Evolutionary conservation across 2,797 vertebrate genomes (phyloP), one percentile per base, ranked within the genome.

Genomic region (Antrozous pallidus): DNA sequence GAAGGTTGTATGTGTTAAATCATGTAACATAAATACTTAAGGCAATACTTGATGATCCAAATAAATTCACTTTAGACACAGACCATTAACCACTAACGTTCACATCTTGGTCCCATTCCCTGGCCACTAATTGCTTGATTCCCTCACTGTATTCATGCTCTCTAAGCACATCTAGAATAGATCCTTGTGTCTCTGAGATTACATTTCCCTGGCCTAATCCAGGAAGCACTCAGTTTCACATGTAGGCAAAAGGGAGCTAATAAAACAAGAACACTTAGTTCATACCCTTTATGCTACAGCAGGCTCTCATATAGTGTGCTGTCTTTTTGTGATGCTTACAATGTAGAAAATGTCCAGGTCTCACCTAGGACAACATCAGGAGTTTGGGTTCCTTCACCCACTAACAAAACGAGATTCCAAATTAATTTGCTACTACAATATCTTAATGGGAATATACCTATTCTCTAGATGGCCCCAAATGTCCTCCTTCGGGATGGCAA

Each of bases 391-490:
- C 33, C 13, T 75, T 93, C 10, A 54, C 20, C 2, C 3, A 63
- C 3, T 6, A 74, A 3, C 18, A 36, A 86, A 91, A 61, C 61
- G 13, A 71, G 12, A 42, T 49, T 78, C 14, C 8, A 47, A 1
- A 0, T 80, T 38, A 47, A 42, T 75, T 81, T 24, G 0, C 0
- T 78, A 38, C 1, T 2, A 2, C 0, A 33, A 2, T 54, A 78
- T 49, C 31, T 81, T 93, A 61, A 47, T 20, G 26, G 24, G 16
- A 81, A 18, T 69, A 56, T 24, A 9, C 1, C 14, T 69, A 0
- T 18, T 82, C 8, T 78, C 31, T 13, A 67, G 38, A 28, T 77
- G 8, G 2, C 0, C 38, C 18, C 42, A 17, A 12, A n/a, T 47
- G 69, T 91, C 77, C 31, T 47, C n/a, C 49, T 70, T 74, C 6